Percentiles rank a stretch among this genome's conserved stretches.
phyloP scores from a whole-genome alignment of 2,113 vertebrate species.

The Platichthys flesus region DNA sequence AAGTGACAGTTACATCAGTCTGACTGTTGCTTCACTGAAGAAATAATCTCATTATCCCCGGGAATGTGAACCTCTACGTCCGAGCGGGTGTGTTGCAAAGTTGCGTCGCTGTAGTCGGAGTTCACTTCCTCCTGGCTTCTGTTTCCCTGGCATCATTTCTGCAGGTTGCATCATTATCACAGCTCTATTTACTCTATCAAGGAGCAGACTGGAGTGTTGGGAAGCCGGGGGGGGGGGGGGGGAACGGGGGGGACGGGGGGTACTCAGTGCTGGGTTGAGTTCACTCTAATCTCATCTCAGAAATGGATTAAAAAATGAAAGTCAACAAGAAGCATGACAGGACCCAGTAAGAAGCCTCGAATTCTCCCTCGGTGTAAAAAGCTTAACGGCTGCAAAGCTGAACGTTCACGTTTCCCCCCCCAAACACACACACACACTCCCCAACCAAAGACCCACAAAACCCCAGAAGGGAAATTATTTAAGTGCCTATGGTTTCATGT shows the following conservation, averaged over 20 bases:
- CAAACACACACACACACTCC: not conserved
- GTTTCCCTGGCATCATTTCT: conserved; percentile 67
- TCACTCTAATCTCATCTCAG: conserved; percentile 56
- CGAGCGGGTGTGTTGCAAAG: conserved; percentile 17
- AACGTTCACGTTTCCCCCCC: not conserved
- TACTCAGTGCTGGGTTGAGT: conserved; percentile 14
- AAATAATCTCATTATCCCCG: conserved; percentile 25
- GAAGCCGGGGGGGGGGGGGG: not conserved
- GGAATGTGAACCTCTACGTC: conserved; percentile 20
- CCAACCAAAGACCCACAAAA: not conserved
- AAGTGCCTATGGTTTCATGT: not conserved
- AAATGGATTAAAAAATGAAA: conserved; percentile 47
- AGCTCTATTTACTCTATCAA: conserved; percentile 61
- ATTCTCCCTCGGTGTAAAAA: conserved; percentile 24
- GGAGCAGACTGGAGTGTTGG: conserved; percentile 53
- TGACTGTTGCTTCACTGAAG: not conserved
- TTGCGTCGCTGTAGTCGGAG: conserved; percentile 33
- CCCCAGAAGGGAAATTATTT: conserved; percentile 7
- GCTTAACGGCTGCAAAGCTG: conserved; percentile 19
- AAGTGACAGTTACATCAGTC: conserved; percentile 1
- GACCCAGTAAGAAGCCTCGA: conserved; percentile 26
- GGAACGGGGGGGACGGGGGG: not conserved
- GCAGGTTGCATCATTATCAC: conserved; percentile 74
- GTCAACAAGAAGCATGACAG: conserved; percentile 21
- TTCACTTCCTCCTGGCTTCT: conserved; percentile 53